These are phyloP conservation scores for Casuarius casuarius DNA, from an alignment of 2,113 vertebrate species.

Conservation along the genomic window DNA sequence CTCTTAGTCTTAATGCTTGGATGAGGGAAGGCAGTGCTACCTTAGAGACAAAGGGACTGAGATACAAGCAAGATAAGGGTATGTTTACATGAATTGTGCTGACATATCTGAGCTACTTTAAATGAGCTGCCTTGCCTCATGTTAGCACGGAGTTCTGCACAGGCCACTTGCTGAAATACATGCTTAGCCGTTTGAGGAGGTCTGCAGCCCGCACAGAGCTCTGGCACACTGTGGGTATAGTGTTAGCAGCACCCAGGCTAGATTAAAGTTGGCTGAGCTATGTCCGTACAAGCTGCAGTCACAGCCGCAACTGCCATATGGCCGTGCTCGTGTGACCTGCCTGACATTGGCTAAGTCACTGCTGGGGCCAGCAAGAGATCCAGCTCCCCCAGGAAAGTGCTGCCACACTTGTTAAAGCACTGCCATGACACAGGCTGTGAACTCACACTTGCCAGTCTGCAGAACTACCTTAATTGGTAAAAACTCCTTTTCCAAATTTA, in stretches of 20 bases:
- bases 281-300: background rate
- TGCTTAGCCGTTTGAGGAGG: background rate
- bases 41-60: background rate
- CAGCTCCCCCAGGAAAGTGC: background rate
- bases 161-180: background rate
- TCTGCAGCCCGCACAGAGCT: background rate
- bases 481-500: background rate
- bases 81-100: background rate
- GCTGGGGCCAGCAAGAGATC: background rate
- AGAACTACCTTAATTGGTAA: background rate
- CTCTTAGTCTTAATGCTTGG: background rate
- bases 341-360: background rate
- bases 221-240: background rate
- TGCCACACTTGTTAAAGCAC: background rate
- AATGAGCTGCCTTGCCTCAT: background rate
- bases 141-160: background rate
- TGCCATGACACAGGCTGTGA: background rate
- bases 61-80: background rate
- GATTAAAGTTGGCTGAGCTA: background rate
- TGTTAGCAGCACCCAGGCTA: background rate
- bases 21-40: background rate
- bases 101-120: background rate
- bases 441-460: background rate
- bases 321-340: background rate
- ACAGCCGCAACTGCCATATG: constrained; percentile 26